phyloP scores from a whole-genome alignment of 2,888 invertebrate species.

The Clunio marinus region DNA sequence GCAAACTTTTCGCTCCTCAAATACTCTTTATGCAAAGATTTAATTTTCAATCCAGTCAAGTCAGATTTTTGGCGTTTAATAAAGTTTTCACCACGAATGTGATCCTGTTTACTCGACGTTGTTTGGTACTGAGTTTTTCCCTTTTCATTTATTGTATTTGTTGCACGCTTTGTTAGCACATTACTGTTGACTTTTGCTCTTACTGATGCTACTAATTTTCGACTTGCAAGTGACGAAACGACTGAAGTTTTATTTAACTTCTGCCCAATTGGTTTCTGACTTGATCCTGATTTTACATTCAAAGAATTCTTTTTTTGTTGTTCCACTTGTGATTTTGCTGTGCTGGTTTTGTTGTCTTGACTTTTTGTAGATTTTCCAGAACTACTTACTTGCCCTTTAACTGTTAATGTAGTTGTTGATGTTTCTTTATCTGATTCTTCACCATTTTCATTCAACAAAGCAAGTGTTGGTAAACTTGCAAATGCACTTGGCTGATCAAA shows the following conservation, averaged over 20 bases:
- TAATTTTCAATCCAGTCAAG: conserved; percentile 57
- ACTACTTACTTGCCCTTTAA: conserved; percentile 39
- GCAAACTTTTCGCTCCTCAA: conserved; percentile 49
- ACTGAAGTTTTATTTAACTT: conserved; percentile 7
- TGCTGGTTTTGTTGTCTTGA: background rate
- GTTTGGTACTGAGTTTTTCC: conserved; percentile 17
- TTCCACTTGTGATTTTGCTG: background rate
- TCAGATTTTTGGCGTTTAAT: conserved; percentile 58
- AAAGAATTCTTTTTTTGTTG: background rate
- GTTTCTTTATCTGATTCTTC: conserved; percentile 47
- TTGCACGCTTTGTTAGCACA: conserved; percentile 44
- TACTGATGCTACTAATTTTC: background rate
- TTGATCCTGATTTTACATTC: background rate
- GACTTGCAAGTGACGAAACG: background rate
- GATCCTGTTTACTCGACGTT: conserved; percentile 7
- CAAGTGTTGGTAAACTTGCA: conserved; percentile 67
- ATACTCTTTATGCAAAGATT: conserved; percentile 50
- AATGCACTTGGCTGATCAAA: conserved; percentile 81
- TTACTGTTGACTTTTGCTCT: conserved; percentile 34
- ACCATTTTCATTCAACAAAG: conserved; percentile 48
- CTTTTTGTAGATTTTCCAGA: conserved; percentile 32
- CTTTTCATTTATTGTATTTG: background rate
- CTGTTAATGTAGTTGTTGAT: conserved; percentile 43
- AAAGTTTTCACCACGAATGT: no score
- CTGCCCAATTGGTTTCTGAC: background rate